Evolutionary conservation across 2,113 vertebrate species (phyloP).

Genomic region (Microtus pennsylvanicus): DNA sequence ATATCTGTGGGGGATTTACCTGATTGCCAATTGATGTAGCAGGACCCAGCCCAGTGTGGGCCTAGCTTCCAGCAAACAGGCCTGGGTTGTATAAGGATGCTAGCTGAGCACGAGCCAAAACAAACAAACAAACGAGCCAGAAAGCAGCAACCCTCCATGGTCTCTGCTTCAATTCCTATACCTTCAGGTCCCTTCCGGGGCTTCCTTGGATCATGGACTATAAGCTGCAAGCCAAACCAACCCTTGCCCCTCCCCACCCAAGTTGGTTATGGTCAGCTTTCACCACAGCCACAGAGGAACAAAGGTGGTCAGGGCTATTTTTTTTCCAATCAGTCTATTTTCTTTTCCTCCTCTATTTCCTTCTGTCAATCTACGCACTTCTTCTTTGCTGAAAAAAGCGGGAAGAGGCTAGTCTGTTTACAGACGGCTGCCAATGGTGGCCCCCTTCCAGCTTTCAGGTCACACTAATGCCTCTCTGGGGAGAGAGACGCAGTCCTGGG

Average conservation of each 20-base stretch:
- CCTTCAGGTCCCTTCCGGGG: neutral
- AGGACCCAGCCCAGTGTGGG: neutral
- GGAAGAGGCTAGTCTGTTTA: slow-evolving; percentile 59
- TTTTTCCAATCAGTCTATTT: neutral
- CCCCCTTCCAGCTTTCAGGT: neutral
- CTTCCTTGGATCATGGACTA: neutral
- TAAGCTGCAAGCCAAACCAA: too few relatives aligned
- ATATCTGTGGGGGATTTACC: neutral
- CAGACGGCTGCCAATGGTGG: slow-evolving; percentile 48
- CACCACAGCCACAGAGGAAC: neutral
- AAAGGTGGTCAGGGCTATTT: neutral
- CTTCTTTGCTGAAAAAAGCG: neutral
- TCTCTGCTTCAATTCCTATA: neutral
- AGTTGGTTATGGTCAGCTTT: neutral
- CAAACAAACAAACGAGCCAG: neutral
- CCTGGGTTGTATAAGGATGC: neutral
- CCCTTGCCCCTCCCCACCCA: neutral
- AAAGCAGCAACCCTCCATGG: neutral
- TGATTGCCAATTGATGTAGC: neutral
- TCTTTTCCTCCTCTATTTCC: neutral
- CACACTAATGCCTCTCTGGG: slow-evolving; percentile 59
- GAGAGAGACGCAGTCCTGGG: neutral
- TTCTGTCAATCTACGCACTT: neutral
- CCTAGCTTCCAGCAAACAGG: neutral
- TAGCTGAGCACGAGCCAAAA: neutral